Base-by-base conservation (phyloP, 2,113 vertebrate genomes). In the Marcusenius ussheri region DNA sequence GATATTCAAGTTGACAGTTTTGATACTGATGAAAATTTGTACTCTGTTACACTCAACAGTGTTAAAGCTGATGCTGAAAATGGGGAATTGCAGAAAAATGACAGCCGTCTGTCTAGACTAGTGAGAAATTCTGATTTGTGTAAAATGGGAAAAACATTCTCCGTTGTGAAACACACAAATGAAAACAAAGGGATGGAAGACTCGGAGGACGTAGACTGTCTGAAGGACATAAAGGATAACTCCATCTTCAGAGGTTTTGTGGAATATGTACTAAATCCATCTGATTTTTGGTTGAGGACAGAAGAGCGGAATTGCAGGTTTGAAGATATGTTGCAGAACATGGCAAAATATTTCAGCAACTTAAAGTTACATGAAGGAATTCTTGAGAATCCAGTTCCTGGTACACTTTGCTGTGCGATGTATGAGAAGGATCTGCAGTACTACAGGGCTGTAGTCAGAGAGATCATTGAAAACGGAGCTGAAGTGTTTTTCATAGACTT, bases 401-500 rank as follows among this genome's bases (percentile, higher is more conserved):
- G 98, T 39, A 90, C 94, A 31, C 91, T 97, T 6, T 99, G 98
- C 90, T 97, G 97, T 94, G 97, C 97, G 1, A 92, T 96, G 2
- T 98, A 97, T 53, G 95, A 96, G 91, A 92, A 94, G 91, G 97
- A 99, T 89, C 93, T 94, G 91, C 92, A 90, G 92, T 99, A 96
- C 88, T 99, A 99, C 91, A 95, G 98, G 90, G 98, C 91, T 46
- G 51, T 97, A 35, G 93, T 99, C 45, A 95, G 83, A 21, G 94
- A 96, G 89, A 93, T 93, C 31, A 91, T 96, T 87, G 49, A 92
- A 85, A 92, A 92, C 74, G 94, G 95, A 46, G 90, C 96, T 88
- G 94, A 95, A 90, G 96, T 99, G 85, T 95, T 94, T 89, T 98
- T 98, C 91, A 93, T 98, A 0, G 98, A 99, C 94, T 99, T 97